phyloP scores from a whole-genome alignment of 2,888 invertebrate genomes.

The Ophion ventricosus region DNA sequence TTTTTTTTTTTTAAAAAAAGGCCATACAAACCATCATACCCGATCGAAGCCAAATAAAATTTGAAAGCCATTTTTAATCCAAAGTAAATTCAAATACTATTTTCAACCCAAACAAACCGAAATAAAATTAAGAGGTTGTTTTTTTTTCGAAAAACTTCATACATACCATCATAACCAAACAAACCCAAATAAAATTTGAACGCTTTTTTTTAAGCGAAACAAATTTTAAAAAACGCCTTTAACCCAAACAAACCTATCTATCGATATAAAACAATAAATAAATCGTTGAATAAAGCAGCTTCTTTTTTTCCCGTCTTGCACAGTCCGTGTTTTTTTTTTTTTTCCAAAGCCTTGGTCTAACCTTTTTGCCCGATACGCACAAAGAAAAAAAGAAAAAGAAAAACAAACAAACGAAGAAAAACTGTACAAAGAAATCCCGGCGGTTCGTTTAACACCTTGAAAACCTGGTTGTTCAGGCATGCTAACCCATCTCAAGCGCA shows the following conservation, averaged over 20 bases:
- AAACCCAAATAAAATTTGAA: background rate
- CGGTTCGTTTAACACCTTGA: constrained; percentile 78
- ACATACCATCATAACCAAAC: background rate
- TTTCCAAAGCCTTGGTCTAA: constrained; percentile 3
- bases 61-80: too few relatives aligned
- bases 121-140: too few relatives aligned
- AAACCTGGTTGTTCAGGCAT: constrained; percentile 89
- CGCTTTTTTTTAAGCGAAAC: too few relatives aligned
- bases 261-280: background rate
- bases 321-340: constrained; percentile 24
- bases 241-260: background rate
- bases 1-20: too few relatives aligned
- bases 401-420: constrained; percentile 15
- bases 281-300: background rate
- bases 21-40: too few relatives aligned
- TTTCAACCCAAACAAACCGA: background rate
- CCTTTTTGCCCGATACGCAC: constrained; percentile 25
- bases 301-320: constrained; percentile 1
- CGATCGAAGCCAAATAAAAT: too few relatives aligned
- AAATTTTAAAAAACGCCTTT: background rate
- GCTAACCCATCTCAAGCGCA: constrained; percentile 94
- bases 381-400: constrained; percentile 33
- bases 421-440: constrained; percentile 44
- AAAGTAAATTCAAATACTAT: too few relatives aligned
- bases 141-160: too few relatives aligned